phyloP scores from a whole-genome alignment of 2,113 vertebrate genomes.

The Cyanoderma ruficeps region DNA sequence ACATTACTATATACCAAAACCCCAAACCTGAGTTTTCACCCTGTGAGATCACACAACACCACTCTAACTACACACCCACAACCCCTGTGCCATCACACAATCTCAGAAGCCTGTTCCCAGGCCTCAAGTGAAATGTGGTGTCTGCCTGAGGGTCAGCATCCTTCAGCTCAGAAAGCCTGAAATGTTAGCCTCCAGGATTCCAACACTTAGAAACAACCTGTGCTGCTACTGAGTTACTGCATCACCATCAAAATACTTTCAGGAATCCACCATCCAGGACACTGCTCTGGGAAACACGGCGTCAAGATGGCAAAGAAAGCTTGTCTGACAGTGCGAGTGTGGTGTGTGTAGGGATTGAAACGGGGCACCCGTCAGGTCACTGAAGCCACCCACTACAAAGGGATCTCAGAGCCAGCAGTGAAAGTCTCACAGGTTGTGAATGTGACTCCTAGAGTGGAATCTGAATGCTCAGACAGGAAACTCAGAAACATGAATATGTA shows the following conservation, averaged over 20 bases:
- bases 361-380: accelerated
- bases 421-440: neutral
- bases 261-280: neutral
- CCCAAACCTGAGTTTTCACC: too few species aligned
- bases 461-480: neutral
- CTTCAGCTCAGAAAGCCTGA: too few species aligned
- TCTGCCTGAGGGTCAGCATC: too few species aligned
- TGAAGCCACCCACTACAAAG: neutral
- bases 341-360: neutral
- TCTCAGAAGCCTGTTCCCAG: too few species aligned
- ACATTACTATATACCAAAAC: too few species aligned
- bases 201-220: neutral
- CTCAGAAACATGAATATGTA: neutral
- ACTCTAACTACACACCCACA: too few species aligned
- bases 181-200: too few species aligned
- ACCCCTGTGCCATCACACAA: too few species aligned
- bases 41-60: too few species aligned
- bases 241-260: neutral
- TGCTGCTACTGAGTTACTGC: neutral
- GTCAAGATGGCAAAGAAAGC: neutral
- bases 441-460: neutral
- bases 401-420: neutral
- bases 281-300: neutral
- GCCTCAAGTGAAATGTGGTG: too few species aligned
- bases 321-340: neutral